Conservation (phyloP, 2,888 invertebrate genomes). For the Heliconius hortense region DNA sequence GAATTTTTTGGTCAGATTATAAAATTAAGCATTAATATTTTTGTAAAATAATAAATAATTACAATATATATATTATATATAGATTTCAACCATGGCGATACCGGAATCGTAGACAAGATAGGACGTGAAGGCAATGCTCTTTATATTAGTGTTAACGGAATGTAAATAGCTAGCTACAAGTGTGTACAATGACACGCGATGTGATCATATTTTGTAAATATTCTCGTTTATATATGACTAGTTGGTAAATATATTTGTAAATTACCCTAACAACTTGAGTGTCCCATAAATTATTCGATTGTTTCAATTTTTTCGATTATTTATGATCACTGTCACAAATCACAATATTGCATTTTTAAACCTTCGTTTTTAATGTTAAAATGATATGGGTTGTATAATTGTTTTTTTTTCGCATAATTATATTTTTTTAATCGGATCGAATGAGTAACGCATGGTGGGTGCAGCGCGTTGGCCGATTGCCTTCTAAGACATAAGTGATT, state of each 20-base stretch:
- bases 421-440: constrained; percentile 61
- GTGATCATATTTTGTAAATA: constrained; percentile 79
- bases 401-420: constrained; percentile 69
- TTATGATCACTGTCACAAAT: constrained; percentile 78
- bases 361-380: constrained; percentile 63
- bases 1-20: background rate
- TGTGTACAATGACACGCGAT: constrained; percentile 68
- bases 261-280: constrained; percentile 75
- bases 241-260: constrained; percentile 76
- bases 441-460: constrained; percentile 70
- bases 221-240: constrained; percentile 72
- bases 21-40: constrained; percentile 18
- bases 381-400: constrained; percentile 68
- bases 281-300: constrained; percentile 73
- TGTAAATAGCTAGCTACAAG: constrained; percentile 80
- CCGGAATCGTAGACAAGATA: constrained; percentile 52
- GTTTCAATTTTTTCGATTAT: constrained; percentile 51
- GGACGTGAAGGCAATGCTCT: constrained; percentile 77
- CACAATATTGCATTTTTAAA: constrained; percentile 72
- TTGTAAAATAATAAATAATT: constrained; percentile 38
- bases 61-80: constrained; percentile 31
- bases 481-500: constrained; percentile 32
- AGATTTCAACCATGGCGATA: constrained; percentile 67
- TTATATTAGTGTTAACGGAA: constrained; percentile 75
- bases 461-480: constrained; percentile 54